Evolutionary conservation across 1,140 invertebrate species (phyloP), one percentile per base, ranked within the genome.

Genomic region (Tribolium castaneum): DNA sequence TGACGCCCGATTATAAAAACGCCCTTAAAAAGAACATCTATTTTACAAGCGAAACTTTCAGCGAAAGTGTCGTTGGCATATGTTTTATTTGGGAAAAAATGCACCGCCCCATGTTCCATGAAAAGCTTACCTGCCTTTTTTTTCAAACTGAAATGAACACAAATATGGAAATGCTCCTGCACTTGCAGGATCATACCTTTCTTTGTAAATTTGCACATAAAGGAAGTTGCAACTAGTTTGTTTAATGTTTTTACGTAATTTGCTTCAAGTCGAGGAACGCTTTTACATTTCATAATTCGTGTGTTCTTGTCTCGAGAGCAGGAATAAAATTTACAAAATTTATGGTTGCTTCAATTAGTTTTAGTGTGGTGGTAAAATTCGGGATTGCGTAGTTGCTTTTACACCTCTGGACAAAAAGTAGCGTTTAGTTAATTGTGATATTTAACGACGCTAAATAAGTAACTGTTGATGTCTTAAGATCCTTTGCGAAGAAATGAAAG

Each of bases 41-140:
- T 66, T 66, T 66, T 66, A 35, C 59, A 25, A 22, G n/a, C 59
- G 10, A 59, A 59, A 16, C 14, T 54, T 54, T 13, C 52, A 54
- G 6, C 52, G 14, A 54, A 30, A 45, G 39, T 45, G 39, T 45
- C 39, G 39, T 45, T 45, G 2, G 4, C 39, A 9, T 45, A 9
- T 45, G 39, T n/a, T 45, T 45, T 45, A 45, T 45, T 45, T 45
- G 2, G 39, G n/a, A 45, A 45, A 45, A 45, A 45, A 39, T 19
- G 16, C 16, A 19, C 1, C 2, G 16, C 16, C 34, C 3, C 34
- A 7, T 39, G 34, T 39, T 39, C 9, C 9, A 39, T 39, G 34
- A 39, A 39, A 39, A 39, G 34, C 9, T 1, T 9, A 45, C 39
- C 39, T 45, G 39, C 3, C 3, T 1, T 6, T 30, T 30, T 30